Percentiles rank a stretch among this genome's conserved stretches.
phyloP scores from a whole-genome alignment of 2,888 invertebrate genomes.

The Pycnomerus fuliginosus region DNA sequence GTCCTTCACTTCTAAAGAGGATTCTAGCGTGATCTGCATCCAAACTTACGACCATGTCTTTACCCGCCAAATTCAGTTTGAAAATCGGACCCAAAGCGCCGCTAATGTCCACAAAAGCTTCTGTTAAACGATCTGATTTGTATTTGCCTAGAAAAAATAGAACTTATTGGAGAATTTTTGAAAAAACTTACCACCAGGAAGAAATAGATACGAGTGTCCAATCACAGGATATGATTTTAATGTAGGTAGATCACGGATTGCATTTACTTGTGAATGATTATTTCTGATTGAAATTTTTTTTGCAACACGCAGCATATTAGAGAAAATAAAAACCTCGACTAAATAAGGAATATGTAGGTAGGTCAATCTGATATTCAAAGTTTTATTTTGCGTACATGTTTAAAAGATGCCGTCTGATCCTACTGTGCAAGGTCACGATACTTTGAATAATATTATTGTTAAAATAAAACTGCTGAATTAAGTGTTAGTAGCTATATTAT shows the following conservation, averaged over 20 bases:
- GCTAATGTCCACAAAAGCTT: slow-evolving; percentile 52
- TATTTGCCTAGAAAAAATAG: slow-evolving; percentile 45
- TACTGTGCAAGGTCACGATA: too few relatives aligned
- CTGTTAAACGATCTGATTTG: slow-evolving; percentile 47
- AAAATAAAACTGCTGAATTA: too few relatives aligned
- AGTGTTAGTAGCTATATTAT: too few relatives aligned
- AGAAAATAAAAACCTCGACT: too few relatives aligned
- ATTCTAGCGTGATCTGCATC: slow-evolving; percentile 55
- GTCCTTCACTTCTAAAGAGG: slow-evolving; percentile 56
- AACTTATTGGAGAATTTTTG: slow-evolving; percentile 13
- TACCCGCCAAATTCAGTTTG: slow-evolving; percentile 49
- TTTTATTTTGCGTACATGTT: too few relatives aligned
- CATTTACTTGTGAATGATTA: too few relatives aligned
- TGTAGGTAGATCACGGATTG: slow-evolving; percentile 41
- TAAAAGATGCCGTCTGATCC: too few relatives aligned
- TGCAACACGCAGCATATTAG: too few relatives aligned
- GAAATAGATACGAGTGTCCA: slow-evolving; percentile 48
- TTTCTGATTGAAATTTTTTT: too few relatives aligned
- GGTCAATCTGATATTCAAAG: too few relatives aligned
- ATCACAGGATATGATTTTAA: slow-evolving; percentile 42
- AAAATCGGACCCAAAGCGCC: slow-evolving; percentile 55
- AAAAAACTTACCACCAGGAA: slow-evolving; percentile 43
- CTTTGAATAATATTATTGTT: too few relatives aligned
- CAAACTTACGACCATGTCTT: slow-evolving; percentile 53
- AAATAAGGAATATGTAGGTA: too few relatives aligned